phyloP scores from a whole-genome alignment of 2,113 vertebrate species.

The Myodes glareolus region DNA sequence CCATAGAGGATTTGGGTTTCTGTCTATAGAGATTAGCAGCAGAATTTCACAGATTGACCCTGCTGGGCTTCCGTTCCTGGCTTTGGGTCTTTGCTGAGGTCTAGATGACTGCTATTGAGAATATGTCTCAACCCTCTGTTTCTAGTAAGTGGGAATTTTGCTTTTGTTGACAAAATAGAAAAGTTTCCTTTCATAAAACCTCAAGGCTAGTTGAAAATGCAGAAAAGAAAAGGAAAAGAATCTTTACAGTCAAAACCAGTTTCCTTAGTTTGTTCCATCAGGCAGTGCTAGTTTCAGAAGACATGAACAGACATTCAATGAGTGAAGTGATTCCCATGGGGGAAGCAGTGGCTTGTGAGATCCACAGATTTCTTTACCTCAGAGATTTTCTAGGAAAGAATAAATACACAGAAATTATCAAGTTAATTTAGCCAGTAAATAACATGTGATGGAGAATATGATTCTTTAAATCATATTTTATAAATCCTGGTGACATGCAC shows the following conservation, averaged over 20 bases:
- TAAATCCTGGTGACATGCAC: not conserved
- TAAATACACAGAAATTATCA: constrained; percentile 34
- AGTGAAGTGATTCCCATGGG: constrained; percentile 25
- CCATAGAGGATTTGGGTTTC: constrained; percentile 52
- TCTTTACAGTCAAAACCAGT: constrained; percentile 43
- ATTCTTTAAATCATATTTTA: not conserved
- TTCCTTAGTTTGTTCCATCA: constrained; percentile 42
- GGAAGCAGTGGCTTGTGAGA: not conserved
- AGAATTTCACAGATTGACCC: constrained; percentile 64
- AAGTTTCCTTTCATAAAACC: constrained; percentile 60
- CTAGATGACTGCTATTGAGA: constrained; percentile 35
- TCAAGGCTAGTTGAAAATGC: constrained; percentile 50
- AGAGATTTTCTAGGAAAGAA: not conserved
- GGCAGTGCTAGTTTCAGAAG: not conserved
- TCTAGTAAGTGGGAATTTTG: not conserved
- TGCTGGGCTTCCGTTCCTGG: constrained; percentile 50
- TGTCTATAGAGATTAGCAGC: constrained; percentile 42
- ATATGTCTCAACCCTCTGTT: not conserved
- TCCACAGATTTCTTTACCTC: constrained; percentile 38
- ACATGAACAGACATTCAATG: constrained; percentile 50
- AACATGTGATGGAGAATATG: not conserved
- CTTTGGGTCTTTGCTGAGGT: constrained; percentile 26
- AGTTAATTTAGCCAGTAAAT: constrained; percentile 30
- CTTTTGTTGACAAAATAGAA: constrained; percentile 32
- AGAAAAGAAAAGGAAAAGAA: not conserved